Evolutionary conservation across 2,113 vertebrate species (phyloP).

Genomic region (Cheirogaleus medius): DNA sequence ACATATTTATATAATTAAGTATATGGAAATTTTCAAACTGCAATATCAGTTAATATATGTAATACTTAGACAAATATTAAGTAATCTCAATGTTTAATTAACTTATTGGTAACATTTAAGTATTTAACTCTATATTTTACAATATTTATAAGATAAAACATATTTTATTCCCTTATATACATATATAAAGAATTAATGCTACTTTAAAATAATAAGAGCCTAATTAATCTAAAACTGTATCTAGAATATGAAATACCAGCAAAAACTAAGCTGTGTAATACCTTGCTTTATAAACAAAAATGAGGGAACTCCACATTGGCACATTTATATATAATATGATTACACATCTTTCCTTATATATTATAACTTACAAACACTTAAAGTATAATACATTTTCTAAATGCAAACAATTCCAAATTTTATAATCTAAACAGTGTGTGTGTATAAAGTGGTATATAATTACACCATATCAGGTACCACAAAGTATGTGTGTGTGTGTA

Average conservation of each 20-base stretch:
- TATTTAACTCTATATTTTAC: not conserved
- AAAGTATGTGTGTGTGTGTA: not conserved
- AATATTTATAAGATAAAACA: not conserved
- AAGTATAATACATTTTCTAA: not conserved
- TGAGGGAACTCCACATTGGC: not conserved
- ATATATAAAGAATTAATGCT: not conserved
- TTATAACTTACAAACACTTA: not conserved
- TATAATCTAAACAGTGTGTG: not conserved
- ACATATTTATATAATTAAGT: not conserved
- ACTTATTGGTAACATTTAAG: not conserved
- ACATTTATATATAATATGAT: not conserved
- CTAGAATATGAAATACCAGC: not conserved
- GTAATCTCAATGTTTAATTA: not conserved
- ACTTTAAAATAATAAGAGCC: not conserved
- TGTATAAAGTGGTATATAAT: not conserved
- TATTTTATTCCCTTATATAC: not conserved
- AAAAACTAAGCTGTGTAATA: not conserved
- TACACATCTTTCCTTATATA: not conserved
- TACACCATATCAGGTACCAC: accelerated
- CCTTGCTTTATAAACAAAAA: not conserved
- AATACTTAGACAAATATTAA: not conserved
- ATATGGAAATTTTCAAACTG: not conserved
- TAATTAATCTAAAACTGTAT: not conserved
- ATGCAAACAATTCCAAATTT: not conserved
- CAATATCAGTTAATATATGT: not conserved